Conservation (phyloP, 1,140 invertebrate genomes). For the Magallana angulata region DNA sequence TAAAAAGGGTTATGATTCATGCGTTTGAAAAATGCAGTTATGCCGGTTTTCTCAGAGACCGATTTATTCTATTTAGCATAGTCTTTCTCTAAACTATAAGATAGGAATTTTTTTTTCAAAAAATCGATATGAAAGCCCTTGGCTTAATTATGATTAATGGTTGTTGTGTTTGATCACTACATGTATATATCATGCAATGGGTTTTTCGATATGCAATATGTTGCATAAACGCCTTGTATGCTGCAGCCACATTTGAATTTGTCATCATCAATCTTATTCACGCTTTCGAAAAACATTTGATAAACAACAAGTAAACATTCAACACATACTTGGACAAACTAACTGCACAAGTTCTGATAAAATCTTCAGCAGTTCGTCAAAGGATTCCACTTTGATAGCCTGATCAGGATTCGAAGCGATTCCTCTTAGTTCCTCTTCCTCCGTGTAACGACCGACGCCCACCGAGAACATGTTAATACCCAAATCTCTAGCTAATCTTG, state of each 20-base stretch:
- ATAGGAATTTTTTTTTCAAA: no score
- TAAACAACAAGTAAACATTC: neutral
- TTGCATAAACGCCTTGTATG: no score
- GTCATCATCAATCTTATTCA: neutral
- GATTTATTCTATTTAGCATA: no score
- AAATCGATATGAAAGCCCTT: no score
- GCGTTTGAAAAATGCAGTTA: no score
- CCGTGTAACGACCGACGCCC: slow-evolving; percentile 47
- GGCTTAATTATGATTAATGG: no score
- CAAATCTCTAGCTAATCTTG: slow-evolving; percentile 45
- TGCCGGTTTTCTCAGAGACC: no score
- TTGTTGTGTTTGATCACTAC: no score
- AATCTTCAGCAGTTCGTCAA: slow-evolving; percentile 16
- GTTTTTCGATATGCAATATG: no score
- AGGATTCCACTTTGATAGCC: slow-evolving; percentile 37
- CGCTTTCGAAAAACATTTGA: neutral
- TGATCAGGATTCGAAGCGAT: slow-evolving; percentile 45
- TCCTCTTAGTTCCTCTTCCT: slow-evolving; percentile 44
- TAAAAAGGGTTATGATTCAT: no score
- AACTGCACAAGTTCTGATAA: slow-evolving; percentile 36
- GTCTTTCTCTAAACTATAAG: no score
- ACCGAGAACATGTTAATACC: slow-evolving; percentile 61
- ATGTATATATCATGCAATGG: no score
- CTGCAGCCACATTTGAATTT: neutral
- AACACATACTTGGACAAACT: slow-evolving; percentile 55